Evolutionary conservation across 2,797 vertebrate genomes (phyloP), one percentile per base, ranked within the genome.

Genomic region (Podargus strigoides): DNA sequence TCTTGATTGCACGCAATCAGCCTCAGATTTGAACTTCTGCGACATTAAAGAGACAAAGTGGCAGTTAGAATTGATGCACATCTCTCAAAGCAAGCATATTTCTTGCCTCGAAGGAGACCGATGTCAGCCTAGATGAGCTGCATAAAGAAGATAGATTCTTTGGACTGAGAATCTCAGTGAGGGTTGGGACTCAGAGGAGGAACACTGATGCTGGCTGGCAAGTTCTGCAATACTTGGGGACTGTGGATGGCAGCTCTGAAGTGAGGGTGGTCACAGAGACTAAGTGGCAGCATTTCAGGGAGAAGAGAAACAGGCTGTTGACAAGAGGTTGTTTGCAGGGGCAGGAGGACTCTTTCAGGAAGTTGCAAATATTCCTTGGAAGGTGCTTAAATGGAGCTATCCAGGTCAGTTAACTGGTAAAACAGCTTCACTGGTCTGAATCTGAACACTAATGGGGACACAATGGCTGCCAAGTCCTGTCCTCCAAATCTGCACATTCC

Each of bases 111-210:
- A 14, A 94, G 93, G 89, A 73, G 70, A 20, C 5, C 0, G 7
- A 46, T 87, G 93, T 89, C 95, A 89, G 47, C 55, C 67, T 37
- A 15, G 18, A 90, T 95, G 70, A 92, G 78, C 78, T 55, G 75
- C 19, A 18, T 14, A 4, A 62, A 41, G 55, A 85, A 5, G 37
- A 20, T 3, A 41, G 55, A 73, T 87, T 66, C 64, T 72, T 76
- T 73, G 76, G 82, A 30, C 78, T 82, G 88, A 79, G 72, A 36
- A 50, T 42, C 75, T 82, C 81, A 27, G 56, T 14, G 53, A 14
- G 50, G 20, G 70, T 4, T 70, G 75, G 81, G 62, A 12, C 63
- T 85, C 14, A 4, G 9, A 36, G 55, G 49, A n/a, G 53, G 62
- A 75, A 28, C 76, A 3, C 26, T 80, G 76, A 90, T 80, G 59